Evolutionary conservation across 2,113 vertebrate genomes (phyloP).

Genomic region (Climacteris rufus): DNA sequence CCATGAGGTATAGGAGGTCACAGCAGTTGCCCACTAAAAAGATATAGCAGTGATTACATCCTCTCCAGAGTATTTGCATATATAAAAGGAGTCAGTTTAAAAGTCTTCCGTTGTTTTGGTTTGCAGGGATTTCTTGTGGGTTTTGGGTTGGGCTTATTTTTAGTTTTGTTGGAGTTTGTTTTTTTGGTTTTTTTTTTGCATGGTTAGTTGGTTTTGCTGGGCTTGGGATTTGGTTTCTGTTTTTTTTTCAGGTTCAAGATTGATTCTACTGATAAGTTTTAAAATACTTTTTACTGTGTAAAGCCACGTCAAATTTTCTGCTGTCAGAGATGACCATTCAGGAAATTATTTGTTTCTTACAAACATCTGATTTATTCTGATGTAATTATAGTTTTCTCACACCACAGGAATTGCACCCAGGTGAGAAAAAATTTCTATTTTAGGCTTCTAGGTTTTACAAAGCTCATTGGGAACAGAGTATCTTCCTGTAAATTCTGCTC

Average conservation of each 20-base stretch:
- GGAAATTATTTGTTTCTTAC: background rate
- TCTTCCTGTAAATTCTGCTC: background rate
- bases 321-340: background rate
- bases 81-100: background rate
- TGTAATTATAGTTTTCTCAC: background rate
- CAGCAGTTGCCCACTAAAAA: background rate
- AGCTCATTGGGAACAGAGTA: background rate
- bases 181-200: no score
- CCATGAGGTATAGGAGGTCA: background rate
- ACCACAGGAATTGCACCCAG: background rate
- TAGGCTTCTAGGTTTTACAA: background rate
- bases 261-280: background rate
- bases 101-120: background rate
- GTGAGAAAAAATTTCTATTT: background rate
- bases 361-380: background rate
- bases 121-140: background rate
- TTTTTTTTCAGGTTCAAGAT: background rate
- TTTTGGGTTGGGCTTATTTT: background rate
- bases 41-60: background rate
- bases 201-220: background rate
- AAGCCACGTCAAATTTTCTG: background rate
- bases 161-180: no score
- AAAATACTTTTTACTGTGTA: background rate
- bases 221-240: background rate
- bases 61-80: background rate